Conservation (phyloP, 2,888 invertebrate genomes). For the Crepidodera aurea region DNA sequence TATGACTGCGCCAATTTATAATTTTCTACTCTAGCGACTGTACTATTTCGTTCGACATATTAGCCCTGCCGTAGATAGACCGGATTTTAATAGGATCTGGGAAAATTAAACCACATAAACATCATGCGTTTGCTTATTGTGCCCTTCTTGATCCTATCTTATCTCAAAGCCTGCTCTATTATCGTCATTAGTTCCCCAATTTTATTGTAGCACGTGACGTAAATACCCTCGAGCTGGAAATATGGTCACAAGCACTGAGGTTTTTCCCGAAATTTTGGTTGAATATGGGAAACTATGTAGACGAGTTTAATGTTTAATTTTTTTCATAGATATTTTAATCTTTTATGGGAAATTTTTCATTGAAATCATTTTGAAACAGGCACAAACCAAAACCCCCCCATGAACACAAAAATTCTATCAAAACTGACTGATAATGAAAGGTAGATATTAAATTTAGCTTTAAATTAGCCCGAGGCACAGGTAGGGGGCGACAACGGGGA, state of each 20-base stretch:
- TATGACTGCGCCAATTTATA: slow-evolving; percentile 7
- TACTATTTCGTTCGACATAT: slow-evolving; percentile 51
- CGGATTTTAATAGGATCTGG: slow-evolving; percentile 61
- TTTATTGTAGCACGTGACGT: slow-evolving; percentile 29
- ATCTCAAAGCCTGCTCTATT: slow-evolving; percentile 42
- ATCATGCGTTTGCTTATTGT: slow-evolving; percentile 57
- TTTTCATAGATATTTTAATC: no score
- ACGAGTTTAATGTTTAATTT: no score
- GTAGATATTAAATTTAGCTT: slow-evolving; percentile 38
- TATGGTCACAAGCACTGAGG: slow-evolving; percentile 7
- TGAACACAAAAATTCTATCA: no score
- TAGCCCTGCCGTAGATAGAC: slow-evolving; percentile 52
- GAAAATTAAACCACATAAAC: slow-evolving; percentile 61
- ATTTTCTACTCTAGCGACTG: slow-evolving; percentile 16
- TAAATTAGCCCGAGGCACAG: slow-evolving; percentile 29
- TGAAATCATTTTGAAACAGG: background rate
- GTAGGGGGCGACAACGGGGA: slow-evolving; percentile 8
- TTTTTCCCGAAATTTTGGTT: background rate
- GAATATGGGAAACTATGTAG: no score
- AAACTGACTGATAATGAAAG: slow-evolving; percentile 35
- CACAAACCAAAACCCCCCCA: no score
- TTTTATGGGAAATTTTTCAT: no score
- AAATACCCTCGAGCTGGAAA: slow-evolving; percentile 7
- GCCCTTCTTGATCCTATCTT: slow-evolving; percentile 52
- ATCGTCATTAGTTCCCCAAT: slow-evolving; percentile 38